phyloP scores from a whole-genome alignment of 2,888 invertebrate species.

The Pandemis cinnamomeana region DNA sequence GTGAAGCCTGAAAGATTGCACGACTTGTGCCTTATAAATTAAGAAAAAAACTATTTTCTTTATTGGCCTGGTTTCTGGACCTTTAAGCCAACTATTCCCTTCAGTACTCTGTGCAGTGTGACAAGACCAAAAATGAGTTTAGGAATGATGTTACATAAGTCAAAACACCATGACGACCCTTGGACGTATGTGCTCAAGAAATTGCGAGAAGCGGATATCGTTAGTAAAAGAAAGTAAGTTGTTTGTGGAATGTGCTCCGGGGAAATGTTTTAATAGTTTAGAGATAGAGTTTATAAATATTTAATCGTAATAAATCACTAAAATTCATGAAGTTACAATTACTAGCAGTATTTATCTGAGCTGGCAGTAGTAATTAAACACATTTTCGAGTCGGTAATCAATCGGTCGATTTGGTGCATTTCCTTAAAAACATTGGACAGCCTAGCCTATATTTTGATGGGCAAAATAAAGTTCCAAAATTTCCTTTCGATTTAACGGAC shows the following conservation, averaged over 20 bases:
- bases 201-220: slow-evolving; percentile 72
- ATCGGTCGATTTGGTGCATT: too few relatives aligned
- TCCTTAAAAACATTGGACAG: too few relatives aligned
- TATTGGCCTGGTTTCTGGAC: too few relatives aligned
- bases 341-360: too few relatives aligned
- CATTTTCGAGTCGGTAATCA: too few relatives aligned
- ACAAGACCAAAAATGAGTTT: slow-evolving; percentile 55
- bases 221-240: slow-evolving; percentile 71
- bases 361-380: too few relatives aligned
- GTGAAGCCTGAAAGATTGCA: slow-evolving; percentile 60
- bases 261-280: neutral
- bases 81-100: neutral
- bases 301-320: neutral
- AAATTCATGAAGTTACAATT: neutral
- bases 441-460: too few relatives aligned
- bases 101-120: slow-evolving; percentile 34
- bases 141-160: slow-evolving; percentile 42
- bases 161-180: slow-evolving; percentile 60
- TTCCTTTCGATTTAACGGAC: too few relatives aligned
- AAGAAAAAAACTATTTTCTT: neutral
- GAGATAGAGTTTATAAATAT: neutral
- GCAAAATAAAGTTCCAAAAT: too few relatives aligned
- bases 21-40: neutral
- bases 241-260: neutral
- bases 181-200: slow-evolving; percentile 75